Conservation (phyloP, 2,797 vertebrate genomes). For the Meriones psammophilus region DNA sequence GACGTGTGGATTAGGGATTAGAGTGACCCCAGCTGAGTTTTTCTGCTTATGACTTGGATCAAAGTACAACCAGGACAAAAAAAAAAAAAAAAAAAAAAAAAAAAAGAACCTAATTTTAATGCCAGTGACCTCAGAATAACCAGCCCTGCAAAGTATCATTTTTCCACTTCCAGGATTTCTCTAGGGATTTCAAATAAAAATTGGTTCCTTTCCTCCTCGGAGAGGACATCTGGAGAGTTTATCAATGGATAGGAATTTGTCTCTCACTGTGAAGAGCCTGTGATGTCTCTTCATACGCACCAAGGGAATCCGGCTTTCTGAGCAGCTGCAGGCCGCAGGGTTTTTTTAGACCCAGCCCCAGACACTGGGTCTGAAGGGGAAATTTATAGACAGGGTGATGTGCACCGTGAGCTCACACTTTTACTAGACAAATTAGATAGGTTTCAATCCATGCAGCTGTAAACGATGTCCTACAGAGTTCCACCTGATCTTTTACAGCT, state of each 20-base stretch:
- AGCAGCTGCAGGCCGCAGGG: slow-evolving; percentile 88
- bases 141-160: slow-evolving; percentile 91
- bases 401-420: slow-evolving; percentile 93
- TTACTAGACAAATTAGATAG: slow-evolving; percentile 96
- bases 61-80: slow-evolving; percentile 87
- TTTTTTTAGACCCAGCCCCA: slow-evolving; percentile 86
- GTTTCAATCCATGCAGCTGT: slow-evolving; percentile 94
- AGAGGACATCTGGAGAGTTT: slow-evolving; percentile 94
- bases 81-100: slow-evolving; percentile 77
- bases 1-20: slow-evolving; percentile 88
- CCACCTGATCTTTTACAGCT: slow-evolving; percentile 92
- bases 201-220: slow-evolving; percentile 90
- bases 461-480: slow-evolving; percentile 92
- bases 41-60: slow-evolving; percentile 89
- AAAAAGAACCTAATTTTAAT: slow-evolving; percentile 87
- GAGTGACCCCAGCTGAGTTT: slow-evolving; percentile 87
- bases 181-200: slow-evolving; percentile 89
- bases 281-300: slow-evolving; percentile 88
- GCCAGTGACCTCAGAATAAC: slow-evolving; percentile 92
- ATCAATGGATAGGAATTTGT: slow-evolving; percentile 92
- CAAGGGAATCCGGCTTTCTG: slow-evolving; percentile 88
- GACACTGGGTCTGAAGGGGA: slow-evolving; percentile 87
- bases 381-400: slow-evolving; percentile 91
- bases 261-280: slow-evolving; percentile 89
- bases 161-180: slow-evolving; percentile 91